These are phyloP conservation scores for Rostratula benghalensis DNA, from an alignment of 2,113 vertebrate species.

Conservation along the genomic window DNA sequence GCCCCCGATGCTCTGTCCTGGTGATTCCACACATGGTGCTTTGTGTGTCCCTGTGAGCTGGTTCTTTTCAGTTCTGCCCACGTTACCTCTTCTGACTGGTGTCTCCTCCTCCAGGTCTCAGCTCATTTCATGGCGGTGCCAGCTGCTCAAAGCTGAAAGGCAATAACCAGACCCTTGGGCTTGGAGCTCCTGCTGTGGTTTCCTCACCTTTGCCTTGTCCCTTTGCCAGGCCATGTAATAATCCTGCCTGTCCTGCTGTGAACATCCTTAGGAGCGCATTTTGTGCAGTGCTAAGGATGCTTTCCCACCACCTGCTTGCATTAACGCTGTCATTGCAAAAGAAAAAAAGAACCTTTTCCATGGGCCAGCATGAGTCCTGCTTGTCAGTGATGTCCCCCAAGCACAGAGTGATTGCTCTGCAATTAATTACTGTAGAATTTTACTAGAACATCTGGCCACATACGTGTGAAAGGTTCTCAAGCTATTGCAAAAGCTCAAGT, in stretches of 20 bases:
- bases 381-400: neutral
- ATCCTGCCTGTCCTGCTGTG: neutral
- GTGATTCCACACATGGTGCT: neutral
- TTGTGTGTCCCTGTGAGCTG: neutral
- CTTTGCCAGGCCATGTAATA: neutral
- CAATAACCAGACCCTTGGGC: neutral
- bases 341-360: neutral
- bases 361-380: neutral
- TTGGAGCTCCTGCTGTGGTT: neutral
- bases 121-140: neutral
- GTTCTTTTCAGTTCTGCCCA: neutral
- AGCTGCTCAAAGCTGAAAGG: neutral
- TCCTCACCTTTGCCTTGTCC: neutral
- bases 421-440: neutral
- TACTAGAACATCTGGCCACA: neutral
- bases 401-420: neutral
- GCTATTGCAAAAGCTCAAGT: neutral
- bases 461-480: neutral
- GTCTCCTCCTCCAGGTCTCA: neutral
- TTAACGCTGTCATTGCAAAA: neutral
- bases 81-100: fast-evolving
- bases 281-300: neutral
- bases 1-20: fast-evolving
- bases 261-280: neutral
- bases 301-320: neutral